phyloP scores from a whole-genome alignment of 2,888 invertebrate species.

The Scelioninae gen. 1 region DNA sequence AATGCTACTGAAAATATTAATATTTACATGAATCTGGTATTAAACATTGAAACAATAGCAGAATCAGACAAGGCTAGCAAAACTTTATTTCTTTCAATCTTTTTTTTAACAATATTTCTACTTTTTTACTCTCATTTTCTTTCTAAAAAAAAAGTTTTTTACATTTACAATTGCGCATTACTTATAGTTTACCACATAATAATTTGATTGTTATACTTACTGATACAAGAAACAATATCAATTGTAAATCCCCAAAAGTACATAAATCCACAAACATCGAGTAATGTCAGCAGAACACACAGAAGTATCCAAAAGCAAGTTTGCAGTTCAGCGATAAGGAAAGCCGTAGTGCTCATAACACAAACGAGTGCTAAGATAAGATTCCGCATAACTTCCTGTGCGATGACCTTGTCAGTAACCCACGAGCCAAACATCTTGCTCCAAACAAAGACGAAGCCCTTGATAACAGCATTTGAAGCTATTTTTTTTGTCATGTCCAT shows the following conservation, averaged over 20 bases:
- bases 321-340: constrained; percentile 90
- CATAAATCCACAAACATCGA: constrained; percentile 91
- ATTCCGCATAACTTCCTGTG: constrained; percentile 90
- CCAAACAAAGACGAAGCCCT: constrained; percentile 89
- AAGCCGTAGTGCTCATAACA: constrained; percentile 91
- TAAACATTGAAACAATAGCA: too few relatives aligned
- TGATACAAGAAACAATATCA: constrained; percentile 92
- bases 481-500: constrained; percentile 88
- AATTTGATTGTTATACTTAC: constrained; percentile 77
- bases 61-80: too few relatives aligned
- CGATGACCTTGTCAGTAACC: constrained; percentile 92
- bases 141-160: too few relatives aligned
- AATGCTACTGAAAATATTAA: too few relatives aligned
- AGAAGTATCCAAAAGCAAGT: constrained; percentile 92
- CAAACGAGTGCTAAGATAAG: constrained; percentile 90
- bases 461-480: constrained; percentile 86
- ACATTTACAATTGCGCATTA: too few relatives aligned
- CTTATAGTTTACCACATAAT: neutral
- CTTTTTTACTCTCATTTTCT: too few relatives aligned
- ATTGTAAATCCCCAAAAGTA: constrained; percentile 92
- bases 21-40: too few relatives aligned
- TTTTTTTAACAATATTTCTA: too few relatives aligned
- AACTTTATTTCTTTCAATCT: too few relatives aligned
- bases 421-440: constrained; percentile 90
- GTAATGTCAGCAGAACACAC: constrained; percentile 90